A percentile compares a stretch with the other conserved stretches of the same genome.
Conservation (phyloP, 2,888 invertebrate genomes). For the Watsonalla cultraria region DNA sequence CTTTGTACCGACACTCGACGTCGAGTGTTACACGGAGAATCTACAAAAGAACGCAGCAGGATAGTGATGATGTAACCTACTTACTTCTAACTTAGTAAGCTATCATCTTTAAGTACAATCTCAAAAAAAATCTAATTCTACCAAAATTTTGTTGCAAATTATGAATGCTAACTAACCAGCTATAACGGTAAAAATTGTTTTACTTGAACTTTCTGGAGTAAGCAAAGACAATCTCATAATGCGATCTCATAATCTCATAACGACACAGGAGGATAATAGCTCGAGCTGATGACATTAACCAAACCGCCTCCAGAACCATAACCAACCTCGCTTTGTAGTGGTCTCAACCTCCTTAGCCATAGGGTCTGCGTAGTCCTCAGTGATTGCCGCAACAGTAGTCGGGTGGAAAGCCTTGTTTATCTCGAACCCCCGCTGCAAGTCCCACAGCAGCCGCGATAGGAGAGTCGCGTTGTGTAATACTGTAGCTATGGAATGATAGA, state of each 20-base stretch:
- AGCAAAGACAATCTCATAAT: no score
- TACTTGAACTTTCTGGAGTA: no score
- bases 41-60: background rate
- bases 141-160: no score
- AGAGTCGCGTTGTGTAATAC: background rate
- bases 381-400: slow-evolving; percentile 8
- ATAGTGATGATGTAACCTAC: no score
- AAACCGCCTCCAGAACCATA: slow-evolving; percentile 26
- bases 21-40: no score
- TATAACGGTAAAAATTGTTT: no score
- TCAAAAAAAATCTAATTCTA: background rate
- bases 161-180: no score
- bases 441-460: slow-evolving; percentile 38
- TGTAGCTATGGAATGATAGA: background rate
- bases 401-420: slow-evolving; percentile 19
- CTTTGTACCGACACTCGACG: no score
- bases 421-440: slow-evolving; percentile 47
- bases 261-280: no score
- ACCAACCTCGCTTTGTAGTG: slow-evolving; percentile 40
- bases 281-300: slow-evolving; percentile 12
- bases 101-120: background rate
- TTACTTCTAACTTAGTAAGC: background rate
- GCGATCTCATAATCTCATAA: no score
- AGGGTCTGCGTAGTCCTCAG: slow-evolving; percentile 44
- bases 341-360: slow-evolving; percentile 13